These are phyloP conservation scores for Nipponia nippon DNA, from an alignment of 2,113 vertebrate genomes.

Conservation along the genomic window DNA sequence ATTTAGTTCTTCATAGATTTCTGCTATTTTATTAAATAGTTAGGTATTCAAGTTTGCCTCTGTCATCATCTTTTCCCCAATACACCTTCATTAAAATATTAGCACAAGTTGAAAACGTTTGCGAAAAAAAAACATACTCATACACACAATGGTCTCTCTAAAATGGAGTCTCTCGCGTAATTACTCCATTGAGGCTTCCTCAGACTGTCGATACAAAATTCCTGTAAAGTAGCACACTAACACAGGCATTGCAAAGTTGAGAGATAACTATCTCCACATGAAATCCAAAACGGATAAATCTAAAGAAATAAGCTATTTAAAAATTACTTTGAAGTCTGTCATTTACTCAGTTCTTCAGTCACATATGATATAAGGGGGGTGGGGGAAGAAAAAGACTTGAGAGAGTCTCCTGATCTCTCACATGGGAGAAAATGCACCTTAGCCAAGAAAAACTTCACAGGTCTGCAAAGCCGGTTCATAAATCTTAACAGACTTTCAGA, in stretches of 20 bases:
- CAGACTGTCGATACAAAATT: background rate
- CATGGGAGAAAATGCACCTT: background rate
- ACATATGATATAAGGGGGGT: background rate
- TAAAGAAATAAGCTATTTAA: background rate
- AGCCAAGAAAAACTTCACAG: background rate
- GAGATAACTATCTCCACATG: background rate
- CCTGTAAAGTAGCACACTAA: background rate
- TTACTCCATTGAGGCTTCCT: background rate
- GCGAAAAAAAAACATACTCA: accelerated
- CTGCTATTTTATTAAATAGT: background rate
- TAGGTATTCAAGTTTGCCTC: background rate
- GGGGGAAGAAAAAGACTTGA: background rate
- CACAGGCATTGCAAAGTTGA: background rate
- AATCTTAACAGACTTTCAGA: background rate
- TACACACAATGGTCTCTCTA: background rate
- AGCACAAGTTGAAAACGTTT: background rate
- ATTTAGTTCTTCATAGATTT: background rate
- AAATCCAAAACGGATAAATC: background rate
- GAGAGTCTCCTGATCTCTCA: background rate
- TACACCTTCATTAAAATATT: background rate
- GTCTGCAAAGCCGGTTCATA: background rate
- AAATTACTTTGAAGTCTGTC: background rate
- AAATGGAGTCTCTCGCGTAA: background rate
- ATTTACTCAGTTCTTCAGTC: background rate
- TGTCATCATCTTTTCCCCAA: background rate